phyloP scores from a whole-genome alignment of 2,797 vertebrate species.

The Molothrus ater region DNA sequence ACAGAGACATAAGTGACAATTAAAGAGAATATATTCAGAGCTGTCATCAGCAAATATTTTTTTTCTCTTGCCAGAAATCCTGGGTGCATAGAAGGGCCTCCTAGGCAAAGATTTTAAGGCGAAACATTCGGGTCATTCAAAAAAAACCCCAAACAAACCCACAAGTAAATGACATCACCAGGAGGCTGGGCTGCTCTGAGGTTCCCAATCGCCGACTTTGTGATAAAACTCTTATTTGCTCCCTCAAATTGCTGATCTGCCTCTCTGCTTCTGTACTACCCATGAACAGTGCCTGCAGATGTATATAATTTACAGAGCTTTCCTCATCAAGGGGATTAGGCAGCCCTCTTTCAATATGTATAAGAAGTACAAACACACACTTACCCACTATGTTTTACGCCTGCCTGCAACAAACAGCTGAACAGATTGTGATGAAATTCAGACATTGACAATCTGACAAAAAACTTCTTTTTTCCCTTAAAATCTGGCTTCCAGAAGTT shows the following conservation, averaged over 20 bases:
- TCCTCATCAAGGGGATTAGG: slow-evolving; percentile 72
- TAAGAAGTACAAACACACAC: slow-evolving; percentile 78
- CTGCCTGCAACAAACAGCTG: slow-evolving; percentile 80
- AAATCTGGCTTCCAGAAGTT: slow-evolving; percentile 80
- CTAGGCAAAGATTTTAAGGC: slow-evolving; percentile 22
- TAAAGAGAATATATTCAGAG: slow-evolving; percentile 64
- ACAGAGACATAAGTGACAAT: slow-evolving; percentile 59
- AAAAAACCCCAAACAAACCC: not conserved
- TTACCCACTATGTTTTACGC: slow-evolving; percentile 73
- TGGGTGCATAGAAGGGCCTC: not conserved
- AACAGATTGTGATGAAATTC: slow-evolving; percentile 81
- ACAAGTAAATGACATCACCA: slow-evolving; percentile 9
- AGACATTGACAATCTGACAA: slow-evolving; percentile 79
- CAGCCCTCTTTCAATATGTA: slow-evolving; percentile 72
- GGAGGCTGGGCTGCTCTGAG: slow-evolving; percentile 2
- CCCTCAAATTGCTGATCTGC: not conserved
- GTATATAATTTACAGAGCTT: slow-evolving; percentile 67
- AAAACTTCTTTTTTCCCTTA: slow-evolving; percentile 76
- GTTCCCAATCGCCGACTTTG: not conserved
- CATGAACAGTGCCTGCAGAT: slow-evolving; percentile 26
- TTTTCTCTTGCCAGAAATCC: slow-evolving; percentile 21
- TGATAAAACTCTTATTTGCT: not conserved
- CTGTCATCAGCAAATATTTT: slow-evolving; percentile 57
- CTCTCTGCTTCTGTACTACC: slow-evolving; percentile 54
- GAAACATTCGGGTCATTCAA: slow-evolving; percentile 13